Percentiles rank a stretch among this genome's conserved stretches.
Conservation (phyloP, 2,888 invertebrate genomes). For the Megaustenia siamemsis region DNA sequence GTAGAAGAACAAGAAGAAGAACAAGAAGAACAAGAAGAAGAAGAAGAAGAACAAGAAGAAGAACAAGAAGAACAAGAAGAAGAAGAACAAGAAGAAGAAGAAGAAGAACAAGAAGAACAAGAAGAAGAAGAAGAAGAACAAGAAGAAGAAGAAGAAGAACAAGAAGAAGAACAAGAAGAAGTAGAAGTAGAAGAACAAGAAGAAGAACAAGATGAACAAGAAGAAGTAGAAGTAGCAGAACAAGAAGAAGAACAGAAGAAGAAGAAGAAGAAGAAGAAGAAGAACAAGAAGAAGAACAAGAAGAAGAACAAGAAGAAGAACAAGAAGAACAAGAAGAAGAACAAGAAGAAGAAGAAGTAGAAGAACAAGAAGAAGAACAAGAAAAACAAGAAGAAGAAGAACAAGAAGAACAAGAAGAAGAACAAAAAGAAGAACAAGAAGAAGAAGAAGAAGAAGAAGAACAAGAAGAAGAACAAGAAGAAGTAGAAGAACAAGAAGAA, state of each 20-base stretch:
- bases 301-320: neutral
- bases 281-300: neutral
- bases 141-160: neutral
- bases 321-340: neutral
- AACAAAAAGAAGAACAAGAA: neutral
- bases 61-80: neutral
- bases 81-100: conserved; percentile 8
- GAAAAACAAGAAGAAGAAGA: neutral
- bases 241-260: conserved; percentile 6
- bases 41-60: neutral
- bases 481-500: neutral
- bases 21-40: too few species aligned
- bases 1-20: too few species aligned
- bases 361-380: neutral
- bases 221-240: conserved; percentile 52
- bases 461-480: neutral
- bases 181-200: conserved; percentile 55
- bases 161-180: conserved; percentile 26
- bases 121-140: neutral
- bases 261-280: neutral
- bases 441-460: neutral
- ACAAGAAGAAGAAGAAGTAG: neutral
- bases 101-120: conserved; percentile 12
- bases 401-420: neutral
- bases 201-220: conserved; percentile 56